A percentile compares a stretch with the other conserved stretches of the same genome.
Evolutionary conservation across 1,140 invertebrate genomes (phyloP).

Genomic region (Drosophila kikkawai): DNA sequence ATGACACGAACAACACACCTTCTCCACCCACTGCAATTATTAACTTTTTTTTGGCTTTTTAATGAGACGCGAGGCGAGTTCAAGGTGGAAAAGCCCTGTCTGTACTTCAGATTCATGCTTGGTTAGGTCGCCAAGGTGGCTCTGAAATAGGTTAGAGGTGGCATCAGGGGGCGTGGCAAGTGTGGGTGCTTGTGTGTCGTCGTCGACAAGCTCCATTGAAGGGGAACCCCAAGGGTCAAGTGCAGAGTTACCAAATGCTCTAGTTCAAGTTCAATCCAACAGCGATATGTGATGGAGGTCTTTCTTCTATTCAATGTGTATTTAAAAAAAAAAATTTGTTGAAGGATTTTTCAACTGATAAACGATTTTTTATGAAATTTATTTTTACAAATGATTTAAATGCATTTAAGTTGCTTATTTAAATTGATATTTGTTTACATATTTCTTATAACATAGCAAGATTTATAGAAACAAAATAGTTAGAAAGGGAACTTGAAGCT

Average conservation of each 20-base stretch:
- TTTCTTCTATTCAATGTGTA: background rate
- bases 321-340: background rate
- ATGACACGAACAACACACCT: slow-evolving; percentile 8
- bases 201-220: slow-evolving; percentile 50
- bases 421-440: background rate
- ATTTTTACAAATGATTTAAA: background rate
- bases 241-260: slow-evolving; percentile 12
- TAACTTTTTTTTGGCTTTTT: slow-evolving; percentile 21
- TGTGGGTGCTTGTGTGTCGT: slow-evolving; percentile 17
- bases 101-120: slow-evolving; percentile 38
- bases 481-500: background rate
- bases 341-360: background rate
- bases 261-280: slow-evolving; percentile 22
- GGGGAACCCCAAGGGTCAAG: slow-evolving; percentile 42
- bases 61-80: slow-evolving; percentile 28
- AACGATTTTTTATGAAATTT: background rate
- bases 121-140: slow-evolving; percentile 40
- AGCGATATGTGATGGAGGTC: background rate
- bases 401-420: background rate
- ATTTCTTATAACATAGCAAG: background rate
- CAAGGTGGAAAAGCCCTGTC: slow-evolving; percentile 15
- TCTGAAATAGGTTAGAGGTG: background rate
- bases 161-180: slow-evolving; percentile 25
- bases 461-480: no score
- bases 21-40: slow-evolving; percentile 5